Conservation (phyloP, 2,888 invertebrate species). For the Macaria notata region DNA sequence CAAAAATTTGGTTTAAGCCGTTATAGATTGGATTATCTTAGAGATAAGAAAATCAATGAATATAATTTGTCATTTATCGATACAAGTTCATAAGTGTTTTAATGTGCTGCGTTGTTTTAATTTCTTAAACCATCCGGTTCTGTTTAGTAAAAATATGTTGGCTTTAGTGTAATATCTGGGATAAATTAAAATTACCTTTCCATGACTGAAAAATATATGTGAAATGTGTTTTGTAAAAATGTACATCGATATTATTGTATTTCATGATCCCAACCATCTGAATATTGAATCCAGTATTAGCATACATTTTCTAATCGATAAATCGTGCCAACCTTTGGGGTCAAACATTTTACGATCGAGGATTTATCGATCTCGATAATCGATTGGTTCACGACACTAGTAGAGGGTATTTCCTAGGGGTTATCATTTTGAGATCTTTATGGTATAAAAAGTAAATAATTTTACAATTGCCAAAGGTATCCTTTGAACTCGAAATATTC, state of each 20-base stretch:
- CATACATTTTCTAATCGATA: conserved; percentile 63
- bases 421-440: conserved; percentile 73
- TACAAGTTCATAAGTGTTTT: too few species aligned
- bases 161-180: too few species aligned
- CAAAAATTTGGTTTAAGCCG: conserved; percentile 49
- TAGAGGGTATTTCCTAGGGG: conserved; percentile 43
- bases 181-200: too few species aligned
- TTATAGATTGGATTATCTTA: conserved; percentile 52
- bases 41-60: conserved; percentile 32
- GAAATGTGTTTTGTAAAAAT: too few species aligned
- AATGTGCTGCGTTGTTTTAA: too few species aligned
- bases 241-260: too few species aligned
- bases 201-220: too few species aligned
- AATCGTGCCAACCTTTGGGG: conserved; percentile 67
- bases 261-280: too few species aligned
- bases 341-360: conserved; percentile 61
- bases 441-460: conserved; percentile 49
- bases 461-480: conserved; percentile 61
- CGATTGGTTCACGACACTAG: conserved; percentile 60
- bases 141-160: too few species aligned
- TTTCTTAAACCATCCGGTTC: too few species aligned
- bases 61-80: too few species aligned
- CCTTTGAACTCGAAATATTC: conserved; percentile 26
- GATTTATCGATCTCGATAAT: conserved; percentile 65
- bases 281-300: conserved; percentile 49